Base-by-base conservation (phyloP, 1,140 invertebrate genomes). In the Ridgeia piscesae region DNA sequence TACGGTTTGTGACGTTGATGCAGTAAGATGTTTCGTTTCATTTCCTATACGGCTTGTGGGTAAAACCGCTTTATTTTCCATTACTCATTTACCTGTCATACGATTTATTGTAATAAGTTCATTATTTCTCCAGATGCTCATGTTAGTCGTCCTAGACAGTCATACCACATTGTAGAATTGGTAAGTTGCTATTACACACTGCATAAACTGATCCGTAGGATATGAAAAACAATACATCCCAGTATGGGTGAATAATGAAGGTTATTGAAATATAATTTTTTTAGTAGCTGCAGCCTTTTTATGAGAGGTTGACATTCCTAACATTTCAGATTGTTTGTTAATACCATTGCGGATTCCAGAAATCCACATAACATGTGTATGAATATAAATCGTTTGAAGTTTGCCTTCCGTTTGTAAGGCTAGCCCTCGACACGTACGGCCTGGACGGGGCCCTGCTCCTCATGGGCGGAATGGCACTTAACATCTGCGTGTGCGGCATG, bases 401-500 rank as follows among this genome's bases (percentile, higher is more conserved):
- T 77, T 31, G 14, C 27, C 17, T 77, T 27, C 27, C 27, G 58
- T 27, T 77, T 17, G 14, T 4, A 77, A 77, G 58, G 58, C 27
- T 21, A 9, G 58, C 58, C 2, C 58, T 95, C n/a, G 93, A 94
- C 21, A 89, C 94, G 48, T 96, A 96, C 93, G 94, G 94, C 11
- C 95, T 95, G 95, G 93, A 94, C 93, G 95, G 95, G 77, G 95
- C 98, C 0, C 97, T 99, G 96, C 95, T 98, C 0, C 97, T 99
- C 77, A 97, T 98, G 35, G 97, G 98, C 35, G 98, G 97, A 11
- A 96, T 99, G 0, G 97, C 98, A 50, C 96, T 99, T 0, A 96
- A 97, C 90, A 98, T 98, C 94, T 96, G 97, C 0, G 94, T 98
- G 33, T 98, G 97, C 94, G 98, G 98, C 17, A 95, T 97, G 0